These are phyloP conservation scores for Oreochromis aureus DNA, from an alignment of 2,113 vertebrate genomes.

Conservation along the genomic window DNA sequence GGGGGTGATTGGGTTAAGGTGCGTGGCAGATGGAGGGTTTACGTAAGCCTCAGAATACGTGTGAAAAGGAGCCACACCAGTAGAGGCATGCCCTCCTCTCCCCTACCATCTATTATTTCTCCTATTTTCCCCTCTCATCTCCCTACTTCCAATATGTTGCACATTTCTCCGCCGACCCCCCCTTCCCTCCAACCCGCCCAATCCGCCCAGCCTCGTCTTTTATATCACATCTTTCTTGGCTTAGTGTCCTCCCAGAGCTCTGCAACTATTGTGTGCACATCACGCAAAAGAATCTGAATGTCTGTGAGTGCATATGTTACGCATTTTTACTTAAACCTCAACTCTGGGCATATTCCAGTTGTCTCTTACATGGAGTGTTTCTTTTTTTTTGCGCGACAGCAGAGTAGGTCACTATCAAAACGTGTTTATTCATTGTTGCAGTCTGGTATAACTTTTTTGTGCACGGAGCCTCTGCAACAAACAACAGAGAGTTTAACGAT, in stretches of 20 bases:
- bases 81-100: constrained; percentile 53
- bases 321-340: not conserved
- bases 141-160: not conserved
- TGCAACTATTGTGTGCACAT: not conserved
- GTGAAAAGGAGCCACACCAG: constrained; percentile 51
- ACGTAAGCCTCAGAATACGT: constrained; percentile 55
- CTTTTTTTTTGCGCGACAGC: not conserved
- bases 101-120: constrained; percentile 20
- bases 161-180: not conserved
- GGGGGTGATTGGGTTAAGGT: constrained; percentile 21
- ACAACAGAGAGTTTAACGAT: not conserved
- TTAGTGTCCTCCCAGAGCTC: not conserved
- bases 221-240: not conserved
- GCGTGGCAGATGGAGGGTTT: constrained; percentile 55
- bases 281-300: not conserved
- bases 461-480: not conserved
- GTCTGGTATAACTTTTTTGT: not conserved
- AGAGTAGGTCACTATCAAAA: not conserved
- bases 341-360: not conserved
- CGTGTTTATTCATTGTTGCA: not conserved
- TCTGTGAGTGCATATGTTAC: not conserved
- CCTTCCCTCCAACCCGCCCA: not conserved
- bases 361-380: not conserved
- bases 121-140: not conserved
- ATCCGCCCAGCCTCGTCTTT: not conserved